Percentiles rank a stretch among this genome's conserved stretches.
Conservation (phyloP, 2,113 vertebrate species). For the Channa maculata region DNA sequence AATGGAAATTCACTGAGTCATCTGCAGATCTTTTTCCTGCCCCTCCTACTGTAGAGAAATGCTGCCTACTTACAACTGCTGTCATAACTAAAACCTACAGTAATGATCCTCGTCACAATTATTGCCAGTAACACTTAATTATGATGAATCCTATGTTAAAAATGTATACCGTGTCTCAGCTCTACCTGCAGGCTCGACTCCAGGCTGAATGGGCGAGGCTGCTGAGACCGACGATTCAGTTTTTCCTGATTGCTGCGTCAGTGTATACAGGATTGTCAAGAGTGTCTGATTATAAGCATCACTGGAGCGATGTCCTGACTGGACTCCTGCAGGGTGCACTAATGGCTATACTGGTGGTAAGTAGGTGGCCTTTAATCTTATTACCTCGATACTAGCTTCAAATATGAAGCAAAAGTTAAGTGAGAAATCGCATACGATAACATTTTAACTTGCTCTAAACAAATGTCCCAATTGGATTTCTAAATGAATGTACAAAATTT, state of each 20-base stretch:
- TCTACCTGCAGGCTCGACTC: slow-evolving; percentile 96
- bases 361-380: slow-evolving; percentile 45
- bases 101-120: not conserved
- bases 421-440: too few relatives aligned
- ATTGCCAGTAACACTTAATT: not conserved
- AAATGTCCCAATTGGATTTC: too few relatives aligned
- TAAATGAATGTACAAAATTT: too few relatives aligned
- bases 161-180: slow-evolving; percentile 72
- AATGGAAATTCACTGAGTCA: slow-evolving; percentile 7
- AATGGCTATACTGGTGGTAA: slow-evolving; percentile 91
- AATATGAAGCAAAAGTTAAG: too few relatives aligned
- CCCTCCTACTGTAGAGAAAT: not conserved
- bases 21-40: not conserved
- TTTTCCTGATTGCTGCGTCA: slow-evolving; percentile 90
- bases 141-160: not conserved
- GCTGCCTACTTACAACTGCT: not conserved
- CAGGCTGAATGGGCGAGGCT: slow-evolving; percentile 92
- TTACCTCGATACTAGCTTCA: too few relatives aligned
- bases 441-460: too few relatives aligned
- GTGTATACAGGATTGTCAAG: slow-evolving; percentile 95
- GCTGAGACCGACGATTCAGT: slow-evolving; percentile 92
- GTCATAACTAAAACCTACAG: not conserved
- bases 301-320: slow-evolving; percentile 95
- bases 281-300: slow-evolving; percentile 97
- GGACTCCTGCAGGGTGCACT: slow-evolving; percentile 94